Evolutionary conservation across 2,888 invertebrate genomes (phyloP), one percentile per base, ranked within the genome.

Genomic region (Leptura quadrifasciata): DNA sequence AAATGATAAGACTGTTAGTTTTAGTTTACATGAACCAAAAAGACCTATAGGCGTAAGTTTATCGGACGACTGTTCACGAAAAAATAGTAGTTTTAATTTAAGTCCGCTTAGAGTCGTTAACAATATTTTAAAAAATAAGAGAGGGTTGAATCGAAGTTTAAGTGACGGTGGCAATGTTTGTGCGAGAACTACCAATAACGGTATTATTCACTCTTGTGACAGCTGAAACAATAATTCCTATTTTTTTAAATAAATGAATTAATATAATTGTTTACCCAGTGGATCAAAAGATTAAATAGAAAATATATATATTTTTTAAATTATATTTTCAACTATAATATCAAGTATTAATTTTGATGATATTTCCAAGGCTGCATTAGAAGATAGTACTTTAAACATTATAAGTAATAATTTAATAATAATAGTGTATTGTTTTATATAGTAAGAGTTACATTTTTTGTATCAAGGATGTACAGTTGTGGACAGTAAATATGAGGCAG

Each of bases 151-250:
- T 72, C 76, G 84, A 61, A 85, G 85, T 80, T 79, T 84, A 21
- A 85, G 85, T 80, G 85, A 85, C 35, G 83, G 84, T 17, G 82
- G 83, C 24, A 76, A 76, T 35, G 77, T 74, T 58, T 78, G 80
- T n/a, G 72, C 73, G n/a, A 80, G 79, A 35, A 64, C 71, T 35
- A 15, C 47, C n/a, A n/a, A 20, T 17, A 75, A 71, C 39, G 75
- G 75, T 18, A 61, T 60, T 18, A 52, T 67, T 6, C 58, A 75
- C 17, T 75, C 70, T 35, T 67, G 21, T 31, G 67, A 55, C 9
- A 75, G 75, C 27, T 75, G 54, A 39, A 64, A 64, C 35, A 18
- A 57, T 55, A 31, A 68, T 68, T 67, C 52, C 67, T 63, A 27
- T 15, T 58, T 24, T 10, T 58, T 24, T 39, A 47, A 47, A 47